A percentile compares a stretch with the other conserved stretches of the same genome.
These are phyloP conservation scores for Acronicta aceris DNA, from an alignment of 2,888 invertebrate genomes.

Conservation along the genomic window DNA sequence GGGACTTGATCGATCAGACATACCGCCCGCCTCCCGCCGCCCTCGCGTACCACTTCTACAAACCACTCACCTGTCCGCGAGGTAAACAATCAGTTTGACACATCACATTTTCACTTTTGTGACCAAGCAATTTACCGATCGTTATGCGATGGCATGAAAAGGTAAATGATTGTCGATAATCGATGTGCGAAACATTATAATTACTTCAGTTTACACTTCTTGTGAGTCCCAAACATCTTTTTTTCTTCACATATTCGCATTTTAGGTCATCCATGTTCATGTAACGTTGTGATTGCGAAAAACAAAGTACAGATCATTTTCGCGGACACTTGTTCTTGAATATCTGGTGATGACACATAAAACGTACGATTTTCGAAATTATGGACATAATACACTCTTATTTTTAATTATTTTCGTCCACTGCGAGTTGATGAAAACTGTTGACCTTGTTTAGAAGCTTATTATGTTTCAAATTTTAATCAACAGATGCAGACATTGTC, in stretches of 20 bases:
- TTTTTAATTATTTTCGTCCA: slow-evolving; percentile 85
- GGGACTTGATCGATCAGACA: slow-evolving; percentile 87
- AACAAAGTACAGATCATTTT: slow-evolving; percentile 88
- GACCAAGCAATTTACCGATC: slow-evolving; percentile 79
- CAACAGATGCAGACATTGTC: slow-evolving; percentile 89
- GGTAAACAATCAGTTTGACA: slow-evolving; percentile 90
- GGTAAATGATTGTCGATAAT: slow-evolving; percentile 79
- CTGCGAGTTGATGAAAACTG: slow-evolving; percentile 88
- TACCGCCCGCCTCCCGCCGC: slow-evolving; percentile 87
- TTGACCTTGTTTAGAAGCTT: slow-evolving; percentile 90
- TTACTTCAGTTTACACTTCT: slow-evolving; percentile 81
- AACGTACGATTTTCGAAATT: slow-evolving; percentile 73
- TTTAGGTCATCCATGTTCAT: slow-evolving; percentile 90
- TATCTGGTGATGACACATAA: slow-evolving; percentile 73
- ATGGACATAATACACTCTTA: slow-evolving; percentile 80
- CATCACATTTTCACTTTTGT: slow-evolving; percentile 90
- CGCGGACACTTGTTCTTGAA: slow-evolving; percentile 84
- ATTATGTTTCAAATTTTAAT: slow-evolving; percentile 89
- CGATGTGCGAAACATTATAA: slow-evolving; percentile 80
- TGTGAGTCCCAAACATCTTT: slow-evolving; percentile 86
- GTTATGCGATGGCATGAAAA: slow-evolving; percentile 75
- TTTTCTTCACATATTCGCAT: slow-evolving; percentile 89
- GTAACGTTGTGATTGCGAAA: slow-evolving; percentile 90
- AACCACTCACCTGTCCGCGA: slow-evolving; percentile 88
- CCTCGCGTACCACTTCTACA: slow-evolving; percentile 86